Percentiles rank a stretch among this genome's conserved stretches.
phyloP scores from a whole-genome alignment of 2,797 vertebrate species.

The Novumbra hubbsi region DNA sequence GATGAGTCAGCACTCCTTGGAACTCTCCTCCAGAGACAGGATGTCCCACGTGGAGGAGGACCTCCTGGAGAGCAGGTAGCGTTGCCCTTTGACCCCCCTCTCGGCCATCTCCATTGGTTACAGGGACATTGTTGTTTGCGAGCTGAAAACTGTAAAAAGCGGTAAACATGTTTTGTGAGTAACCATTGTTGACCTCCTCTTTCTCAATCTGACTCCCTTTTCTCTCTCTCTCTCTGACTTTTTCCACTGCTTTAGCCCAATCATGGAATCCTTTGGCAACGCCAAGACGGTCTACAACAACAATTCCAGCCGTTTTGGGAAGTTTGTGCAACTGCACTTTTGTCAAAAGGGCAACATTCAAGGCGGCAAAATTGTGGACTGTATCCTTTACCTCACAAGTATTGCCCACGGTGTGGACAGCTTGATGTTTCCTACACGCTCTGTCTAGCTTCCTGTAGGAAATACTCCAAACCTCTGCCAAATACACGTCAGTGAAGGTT shows the following conservation, averaged over 20 bases:
- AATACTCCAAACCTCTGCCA: slow-evolving; percentile 1
- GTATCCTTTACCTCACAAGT: slow-evolving; percentile 81
- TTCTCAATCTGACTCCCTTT: neutral
- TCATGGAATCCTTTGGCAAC: slow-evolving; percentile 98
- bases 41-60: slow-evolving; percentile 88
- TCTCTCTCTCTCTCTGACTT: neutral
- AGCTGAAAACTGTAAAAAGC: neutral
- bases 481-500: neutral
- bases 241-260: slow-evolving; percentile 74
- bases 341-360: slow-evolving; percentile 95
- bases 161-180: neutral
- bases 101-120: too few species aligned
- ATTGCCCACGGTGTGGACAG: neutral
- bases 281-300: slow-evolving; percentile 97
- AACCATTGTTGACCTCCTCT: neutral
- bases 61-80: slow-evolving; percentile 95
- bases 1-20: slow-evolving; percentile 90
- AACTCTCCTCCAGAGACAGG: slow-evolving; percentile 76
- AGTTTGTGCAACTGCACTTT: slow-evolving; percentile 95
- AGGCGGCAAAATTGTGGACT: slow-evolving; percentile 92
- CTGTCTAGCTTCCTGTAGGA: slow-evolving; percentile 10
- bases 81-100: too few species aligned
- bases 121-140: neutral
- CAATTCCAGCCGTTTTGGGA: slow-evolving; percentile 98
- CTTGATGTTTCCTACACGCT: neutral